Evolutionary conservation across 2,888 invertebrate genomes (phyloP).

Genomic region (Pemphredon lugubris): DNA sequence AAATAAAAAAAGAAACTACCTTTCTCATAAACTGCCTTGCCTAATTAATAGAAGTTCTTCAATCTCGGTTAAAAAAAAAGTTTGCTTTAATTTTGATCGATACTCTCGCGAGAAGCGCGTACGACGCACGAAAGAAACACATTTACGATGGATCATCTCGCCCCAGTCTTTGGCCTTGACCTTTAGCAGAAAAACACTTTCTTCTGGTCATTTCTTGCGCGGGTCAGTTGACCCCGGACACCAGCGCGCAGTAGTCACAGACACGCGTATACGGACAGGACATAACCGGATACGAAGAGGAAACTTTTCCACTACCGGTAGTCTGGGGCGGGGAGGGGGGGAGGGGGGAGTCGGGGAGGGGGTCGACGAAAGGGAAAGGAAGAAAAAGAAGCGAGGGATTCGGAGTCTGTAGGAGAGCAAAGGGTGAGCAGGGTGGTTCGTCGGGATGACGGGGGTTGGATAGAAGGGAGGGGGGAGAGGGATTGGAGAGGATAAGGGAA

Average conservation of each 20-base stretch:
- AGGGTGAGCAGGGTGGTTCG: too few species aligned
- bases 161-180: constrained; percentile 40
- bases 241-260: not conserved
- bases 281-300: constrained; percentile 54
- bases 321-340: constrained; percentile 47
- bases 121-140: too few species aligned
- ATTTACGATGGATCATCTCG: too few species aligned
- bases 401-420: constrained; percentile 50
- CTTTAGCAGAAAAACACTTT: constrained; percentile 28
- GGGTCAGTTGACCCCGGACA: constrained; percentile 69
- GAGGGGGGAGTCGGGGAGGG: constrained; percentile 52
- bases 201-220: constrained; percentile 61
- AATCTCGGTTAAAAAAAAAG: too few species aligned
- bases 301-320: constrained; percentile 55
- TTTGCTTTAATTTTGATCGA: too few species aligned
- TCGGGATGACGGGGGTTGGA: constrained; percentile 28
- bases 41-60: too few species aligned
- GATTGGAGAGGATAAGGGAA: constrained; percentile 50
- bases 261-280: constrained; percentile 35
- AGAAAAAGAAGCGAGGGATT: constrained; percentile 66
- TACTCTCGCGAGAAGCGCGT: too few species aligned
- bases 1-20: too few species aligned
- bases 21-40: too few species aligned
- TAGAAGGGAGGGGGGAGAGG: constrained; percentile 56
- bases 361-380: constrained; percentile 53